Base-by-base conservation (phyloP, 2,888 invertebrate species). In the Tricholauxania praeusta region DNA sequence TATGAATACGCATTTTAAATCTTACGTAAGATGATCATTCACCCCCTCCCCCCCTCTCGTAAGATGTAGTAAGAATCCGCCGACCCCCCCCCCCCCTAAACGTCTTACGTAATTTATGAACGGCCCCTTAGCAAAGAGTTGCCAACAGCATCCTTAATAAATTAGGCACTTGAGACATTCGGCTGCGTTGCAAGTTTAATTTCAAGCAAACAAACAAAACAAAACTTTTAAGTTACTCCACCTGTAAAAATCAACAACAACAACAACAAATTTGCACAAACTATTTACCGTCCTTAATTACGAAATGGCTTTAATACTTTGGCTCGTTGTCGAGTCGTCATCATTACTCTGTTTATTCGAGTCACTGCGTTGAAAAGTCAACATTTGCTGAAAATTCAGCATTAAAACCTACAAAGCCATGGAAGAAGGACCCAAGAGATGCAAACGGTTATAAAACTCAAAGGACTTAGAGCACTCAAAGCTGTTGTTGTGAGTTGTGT, bases 251-350 rank as follows among this genome's bases (percentile, higher is more conserved):
- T 48, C 48, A 19, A 22, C 57, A 22, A 19, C 49, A 48, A 15
- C 19, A 39, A 17, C 19, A 48, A 19, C 64, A 49, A 12, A 49
- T 48, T 19, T 68, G 55, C 55, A 59, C 57, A 57, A 68, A 68
- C 57, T 68, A 57, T 68, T 68, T 57, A 57, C 17, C 14, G 57
- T 68, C 39, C 57, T 68, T 68, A 68, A 68, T 68, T 68, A 47
- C 55, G 48, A 57, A 57, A 47, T 68, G 39, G 15, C 47, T 57
- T 55, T 15, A 17, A 55, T 48, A 57, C 47, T 8, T 17, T 22
- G 17, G 22, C 17, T 12, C 14, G 59, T 19, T 22, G 59, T 68
- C 59, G 48, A 28, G 28, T 53, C 55, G 14, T 53, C 49, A 65
- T 52, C 15, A 17, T 32, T 32, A n/a, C 15, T 8, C 15, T 8